Base-by-base conservation (phyloP, 1,140 invertebrate species). In the Limonius californicus region DNA sequence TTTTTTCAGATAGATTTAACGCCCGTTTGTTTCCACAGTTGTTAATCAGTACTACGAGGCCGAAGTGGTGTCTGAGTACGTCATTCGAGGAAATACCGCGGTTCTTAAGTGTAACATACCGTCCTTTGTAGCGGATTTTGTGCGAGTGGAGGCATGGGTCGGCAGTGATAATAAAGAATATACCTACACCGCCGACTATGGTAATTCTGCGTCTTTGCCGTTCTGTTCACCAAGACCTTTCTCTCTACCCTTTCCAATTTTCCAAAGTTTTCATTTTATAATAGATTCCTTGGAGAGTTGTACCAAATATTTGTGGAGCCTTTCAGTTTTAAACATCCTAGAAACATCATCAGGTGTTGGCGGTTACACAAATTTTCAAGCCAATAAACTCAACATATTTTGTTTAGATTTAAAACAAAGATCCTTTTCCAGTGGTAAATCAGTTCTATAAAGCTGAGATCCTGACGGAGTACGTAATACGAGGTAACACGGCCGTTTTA, bases 41-140 rank as follows among this genome's bases (percentile, higher is more conserved):
- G 89, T 95, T 27, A 89, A 89, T 72, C 91, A 94, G 76, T 89
- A 89, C 76, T 96, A 95, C 78, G 90, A 94, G 76, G 88, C 93
- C 16, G 90, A 94, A 78, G 89, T 94, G 54, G 88, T 92, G n/a
- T 92, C 92, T 39, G 93, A 94, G 72, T 95, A 95, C 78, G 91
- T 95, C 20, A 95, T 95, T 71, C 84, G 89, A 59, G 94, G 93
- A 54, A 95, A 95, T 78, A 90, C 92, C 45, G 94, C 93, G 16
- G 89, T 97, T 53, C 77, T 97, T 39, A 95, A 94, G 78, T 97
- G 94, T 77, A 91, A 89, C 68, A 94, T 97, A 68, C 95, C 94
- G 14, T 90, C 88, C 59, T 97, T 94, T 78, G 91, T 95, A 39
- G 87, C 89, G 43, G 92, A 95, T 80, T 96, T 94, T 76, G 89